Evolutionary conservation across 2,113 vertebrate species (phyloP).

Genomic region (Chlorocebus sabaeus): DNA sequence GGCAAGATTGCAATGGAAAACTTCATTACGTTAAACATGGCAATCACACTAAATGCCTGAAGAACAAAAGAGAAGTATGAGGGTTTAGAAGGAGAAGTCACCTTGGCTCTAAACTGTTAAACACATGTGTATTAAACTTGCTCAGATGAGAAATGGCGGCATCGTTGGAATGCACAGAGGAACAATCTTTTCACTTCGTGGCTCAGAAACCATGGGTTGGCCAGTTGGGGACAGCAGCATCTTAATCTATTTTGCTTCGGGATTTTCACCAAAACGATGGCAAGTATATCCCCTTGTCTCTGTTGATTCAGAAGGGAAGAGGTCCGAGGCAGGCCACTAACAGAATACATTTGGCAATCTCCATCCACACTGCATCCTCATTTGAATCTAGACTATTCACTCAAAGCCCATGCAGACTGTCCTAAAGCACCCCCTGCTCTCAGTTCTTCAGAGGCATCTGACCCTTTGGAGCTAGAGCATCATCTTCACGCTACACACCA

Average conservation of each 20-base stretch:
- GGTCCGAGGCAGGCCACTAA: background rate
- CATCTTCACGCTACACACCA: background rate
- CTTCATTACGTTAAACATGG: constrained; percentile 88
- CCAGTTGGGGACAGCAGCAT: background rate
- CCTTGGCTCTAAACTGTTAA: background rate
- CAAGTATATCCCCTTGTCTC: background rate
- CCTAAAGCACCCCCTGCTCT: background rate
- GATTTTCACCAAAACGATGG: background rate
- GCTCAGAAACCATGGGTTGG: constrained; percentile 16
- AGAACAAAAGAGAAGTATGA: constrained; percentile 8
- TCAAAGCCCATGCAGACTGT: background rate
- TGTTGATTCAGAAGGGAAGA: background rate
- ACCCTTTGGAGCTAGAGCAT: background rate
- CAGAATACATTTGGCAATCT: background rate
- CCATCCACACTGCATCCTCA: background rate
- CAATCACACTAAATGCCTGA: constrained; percentile 89
- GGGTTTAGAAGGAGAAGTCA: background rate
- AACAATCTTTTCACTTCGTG: background rate
- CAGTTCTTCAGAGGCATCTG: background rate
- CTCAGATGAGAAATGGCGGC: background rate
- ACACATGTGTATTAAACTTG: background rate
- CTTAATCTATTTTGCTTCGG: background rate
- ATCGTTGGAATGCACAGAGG: background rate
- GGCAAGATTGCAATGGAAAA: constrained; percentile 83
- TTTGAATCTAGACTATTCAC: background rate